Evolutionary conservation across 2,113 vertebrate genomes (phyloP), one percentile per base, ranked within the genome.

Genomic region (Istiophorus platypterus): DNA sequence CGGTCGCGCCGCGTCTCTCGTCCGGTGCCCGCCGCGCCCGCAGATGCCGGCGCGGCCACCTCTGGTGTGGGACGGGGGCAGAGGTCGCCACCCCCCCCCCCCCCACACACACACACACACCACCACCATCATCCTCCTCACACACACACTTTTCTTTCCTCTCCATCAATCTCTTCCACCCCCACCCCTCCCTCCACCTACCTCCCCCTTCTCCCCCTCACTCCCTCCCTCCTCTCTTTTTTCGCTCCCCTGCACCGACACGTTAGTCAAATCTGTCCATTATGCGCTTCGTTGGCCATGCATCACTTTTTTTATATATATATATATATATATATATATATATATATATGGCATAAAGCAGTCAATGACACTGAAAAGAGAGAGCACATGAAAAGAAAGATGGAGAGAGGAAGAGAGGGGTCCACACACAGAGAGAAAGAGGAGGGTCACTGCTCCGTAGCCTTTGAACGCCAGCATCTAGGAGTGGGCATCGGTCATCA

Each of bases 311-410:
- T 90, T n/a, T n/a, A n/a, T n/a, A n/a, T n/a, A n/a, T n/a, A n/a
- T n/a, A n/a, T n/a, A n/a, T n/a, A n/a, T n/a, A n/a, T n/a, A n/a
- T n/a, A n/a, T n/a, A n/a, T n/a, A n/a, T n/a, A n/a, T n/a, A n/a
- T n/a, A n/a, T n/a, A 93, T 93, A 94, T 93, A 89, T 61, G 84
- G 82, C 88, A 85, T 91, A 93, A 93, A 90, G 83, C 91, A 89
- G 87, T 78, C 85, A 84, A 89, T 90, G 91, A 91, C 80, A 89
- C 87, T 87, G 86, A 90, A 92, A 91, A 88, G 85, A 79, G 90
- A 84, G 62, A 75, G 90, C 72, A 62, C 41, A 39, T 58, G 78
- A 78, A 86, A 81, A 82, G n/a, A 27, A 62, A 52, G 31, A 58
- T 62, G 6, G 10, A 7, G 82, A 51, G 49, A 34, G 37, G 58